phyloP scores from a whole-genome alignment of 2,113 vertebrate genomes.

The Ceratotherium simum region DNA sequence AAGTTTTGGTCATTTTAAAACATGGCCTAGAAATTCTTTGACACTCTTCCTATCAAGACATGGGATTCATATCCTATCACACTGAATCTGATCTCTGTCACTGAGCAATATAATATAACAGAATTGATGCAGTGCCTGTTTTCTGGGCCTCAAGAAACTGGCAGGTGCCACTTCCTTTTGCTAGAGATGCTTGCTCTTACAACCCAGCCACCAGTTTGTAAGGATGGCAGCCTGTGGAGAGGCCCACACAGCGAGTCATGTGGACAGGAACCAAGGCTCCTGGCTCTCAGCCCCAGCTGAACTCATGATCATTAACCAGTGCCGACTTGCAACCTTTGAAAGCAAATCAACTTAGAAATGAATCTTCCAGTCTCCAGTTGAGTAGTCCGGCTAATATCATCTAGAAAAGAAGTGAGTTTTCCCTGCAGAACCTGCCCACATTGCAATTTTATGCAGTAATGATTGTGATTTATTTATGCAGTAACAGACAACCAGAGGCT shows the following conservation, averaged over 20 bases:
- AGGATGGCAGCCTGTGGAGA: neutral
- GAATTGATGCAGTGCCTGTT: neutral
- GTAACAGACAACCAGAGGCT: neutral
- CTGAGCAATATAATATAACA: neutral
- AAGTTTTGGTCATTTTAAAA: slow-evolving; percentile 18
- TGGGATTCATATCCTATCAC: neutral
- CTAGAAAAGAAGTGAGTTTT: neutral
- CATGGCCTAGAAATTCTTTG: neutral
- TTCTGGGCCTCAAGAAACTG: neutral
- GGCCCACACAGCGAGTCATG: neutral
- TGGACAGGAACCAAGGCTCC: neutral
- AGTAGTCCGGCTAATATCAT: neutral
- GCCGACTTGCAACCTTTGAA: neutral
- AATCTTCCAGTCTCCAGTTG: neutral
- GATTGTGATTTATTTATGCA: neutral
- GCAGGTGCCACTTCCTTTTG: neutral
- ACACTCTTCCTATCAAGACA: neutral
- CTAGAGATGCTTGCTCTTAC: neutral
- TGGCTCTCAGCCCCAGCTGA: neutral
- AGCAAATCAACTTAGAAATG: neutral
- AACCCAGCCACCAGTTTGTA: neutral
- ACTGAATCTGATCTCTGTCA: neutral
- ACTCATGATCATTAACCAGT: neutral
- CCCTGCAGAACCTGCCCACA: neutral
- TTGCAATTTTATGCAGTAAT: neutral